Percentiles rank a stretch among this genome's conserved stretches.
Evolutionary conservation across 2,797 vertebrate genomes (phyloP).

Genomic region (Pipistrellus kuhlii): DNA sequence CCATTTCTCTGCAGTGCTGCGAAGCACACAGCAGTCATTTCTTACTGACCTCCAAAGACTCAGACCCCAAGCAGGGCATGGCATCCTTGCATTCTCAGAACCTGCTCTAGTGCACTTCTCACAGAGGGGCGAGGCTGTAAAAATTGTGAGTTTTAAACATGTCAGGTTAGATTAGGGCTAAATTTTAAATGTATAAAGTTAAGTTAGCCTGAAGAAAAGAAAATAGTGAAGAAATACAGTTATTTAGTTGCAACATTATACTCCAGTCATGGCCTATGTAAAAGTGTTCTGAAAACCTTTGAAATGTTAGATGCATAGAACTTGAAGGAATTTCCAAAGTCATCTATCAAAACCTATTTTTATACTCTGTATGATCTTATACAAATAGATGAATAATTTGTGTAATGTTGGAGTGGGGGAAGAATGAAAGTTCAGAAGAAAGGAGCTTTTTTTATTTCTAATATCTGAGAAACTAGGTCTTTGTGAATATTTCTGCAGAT

Average conservation of each 20-base stretch:
- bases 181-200: constrained; percentile 1
- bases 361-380: background rate
- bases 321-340: background rate
- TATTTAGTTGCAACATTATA: background rate
- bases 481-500: constrained; percentile 20
- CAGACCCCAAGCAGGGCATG: background rate
- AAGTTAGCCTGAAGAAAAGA: background rate
- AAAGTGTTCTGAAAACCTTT: constrained; percentile 33
- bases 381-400: background rate
- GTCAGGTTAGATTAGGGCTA: background rate
- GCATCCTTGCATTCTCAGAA: background rate
- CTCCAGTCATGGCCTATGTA: background rate
- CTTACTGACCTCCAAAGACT: background rate
- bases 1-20: background rate
- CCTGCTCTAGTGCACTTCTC: background rate
- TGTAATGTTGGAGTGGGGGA: background rate
- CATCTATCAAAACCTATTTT: background rate
- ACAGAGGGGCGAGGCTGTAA: background rate
- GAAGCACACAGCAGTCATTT: background rate
- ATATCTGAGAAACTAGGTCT: constrained; percentile 1
- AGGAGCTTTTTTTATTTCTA: constrained; percentile 26
- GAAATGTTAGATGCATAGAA: background rate
- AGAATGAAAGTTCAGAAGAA: background rate
- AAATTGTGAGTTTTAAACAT: background rate
- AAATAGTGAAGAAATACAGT: background rate